Percentiles rank a stretch among this genome's conserved stretches.
phyloP scores from a whole-genome alignment of 2,888 invertebrate species.

The Platycnemis pennipes region DNA sequence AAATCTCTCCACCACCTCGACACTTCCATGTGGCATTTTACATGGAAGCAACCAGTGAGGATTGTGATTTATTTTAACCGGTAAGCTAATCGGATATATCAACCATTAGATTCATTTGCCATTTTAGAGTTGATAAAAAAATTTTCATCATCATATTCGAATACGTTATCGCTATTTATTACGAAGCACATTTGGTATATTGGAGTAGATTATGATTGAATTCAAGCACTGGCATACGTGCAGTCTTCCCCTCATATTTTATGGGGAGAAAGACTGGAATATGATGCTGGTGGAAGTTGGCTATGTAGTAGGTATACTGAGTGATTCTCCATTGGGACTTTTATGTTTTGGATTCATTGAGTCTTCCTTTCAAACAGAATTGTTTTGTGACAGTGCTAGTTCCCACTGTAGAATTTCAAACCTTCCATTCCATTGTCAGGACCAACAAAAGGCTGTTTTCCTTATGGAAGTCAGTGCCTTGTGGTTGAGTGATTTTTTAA shows the following conservation, averaged over 20 bases:
- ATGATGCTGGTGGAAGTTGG: background rate
- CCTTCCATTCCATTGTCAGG: background rate
- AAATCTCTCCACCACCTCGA: no score
- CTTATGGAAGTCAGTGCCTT: background rate
- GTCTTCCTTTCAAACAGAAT: background rate
- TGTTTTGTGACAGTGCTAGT: background rate
- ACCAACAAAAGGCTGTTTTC: conserved; percentile 35
- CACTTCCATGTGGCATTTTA: background rate
- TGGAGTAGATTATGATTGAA: background rate
- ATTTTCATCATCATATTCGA: no score
- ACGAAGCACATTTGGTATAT: background rate
- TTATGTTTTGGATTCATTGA: background rate
- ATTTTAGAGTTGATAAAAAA: no score
- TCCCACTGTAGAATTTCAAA: background rate
- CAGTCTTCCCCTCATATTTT: background rate
- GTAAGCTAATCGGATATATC: no score
- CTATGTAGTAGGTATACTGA: background rate
- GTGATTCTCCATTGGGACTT: background rate
- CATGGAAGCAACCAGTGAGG: background rate
- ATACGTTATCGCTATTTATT: no score
- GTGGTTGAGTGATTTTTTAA: background rate
- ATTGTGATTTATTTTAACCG: no score
- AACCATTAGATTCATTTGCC: no score
- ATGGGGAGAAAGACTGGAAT: background rate
- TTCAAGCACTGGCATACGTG: background rate